Conservation (phyloP, 2,888 invertebrate species). For the Bruchidius siliquastri region DNA sequence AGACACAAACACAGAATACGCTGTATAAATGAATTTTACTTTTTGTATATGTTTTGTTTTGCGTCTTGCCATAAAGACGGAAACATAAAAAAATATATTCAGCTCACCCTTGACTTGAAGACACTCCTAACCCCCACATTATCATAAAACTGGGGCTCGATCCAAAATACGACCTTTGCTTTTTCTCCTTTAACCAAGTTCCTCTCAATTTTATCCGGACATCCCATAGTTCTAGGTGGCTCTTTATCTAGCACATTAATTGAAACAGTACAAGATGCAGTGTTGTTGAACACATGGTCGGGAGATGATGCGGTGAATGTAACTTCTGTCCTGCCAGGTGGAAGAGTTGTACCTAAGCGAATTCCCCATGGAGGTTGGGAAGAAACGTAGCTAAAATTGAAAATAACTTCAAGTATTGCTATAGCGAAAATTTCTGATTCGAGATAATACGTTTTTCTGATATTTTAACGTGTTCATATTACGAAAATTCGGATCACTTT, state of each 20-base stretch:
- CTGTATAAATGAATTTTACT: no score
- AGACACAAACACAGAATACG: no score
- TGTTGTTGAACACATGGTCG: conserved; percentile 42
- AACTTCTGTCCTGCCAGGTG: conserved; percentile 56
- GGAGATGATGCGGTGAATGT: conserved; percentile 58
- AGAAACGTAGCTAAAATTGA: conserved; percentile 51
- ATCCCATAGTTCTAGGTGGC: conserved; percentile 54
- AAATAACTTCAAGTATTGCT: neutral
- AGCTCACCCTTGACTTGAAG: conserved; percentile 57
- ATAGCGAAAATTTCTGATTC: no score
- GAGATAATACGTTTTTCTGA: no score
- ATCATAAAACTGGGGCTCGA: conserved; percentile 60
- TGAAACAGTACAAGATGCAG: conserved; percentile 55
- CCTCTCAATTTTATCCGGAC: conserved; percentile 60
- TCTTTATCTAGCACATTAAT: conserved; percentile 58
- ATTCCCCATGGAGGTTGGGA: conserved; percentile 61
- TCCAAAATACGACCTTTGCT: conserved; percentile 57
- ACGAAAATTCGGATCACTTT: no score
- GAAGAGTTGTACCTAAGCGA: conserved; percentile 55
- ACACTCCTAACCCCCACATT: conserved; percentile 54
- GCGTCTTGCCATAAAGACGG: no score
- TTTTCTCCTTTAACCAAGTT: conserved; percentile 52
- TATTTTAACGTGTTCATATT: no score
- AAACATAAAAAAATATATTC: no score
- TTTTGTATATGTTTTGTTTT: no score